Conservation (phyloP, 2,113 vertebrate species). For the Pseudolaguvia tuberculata region DNA sequence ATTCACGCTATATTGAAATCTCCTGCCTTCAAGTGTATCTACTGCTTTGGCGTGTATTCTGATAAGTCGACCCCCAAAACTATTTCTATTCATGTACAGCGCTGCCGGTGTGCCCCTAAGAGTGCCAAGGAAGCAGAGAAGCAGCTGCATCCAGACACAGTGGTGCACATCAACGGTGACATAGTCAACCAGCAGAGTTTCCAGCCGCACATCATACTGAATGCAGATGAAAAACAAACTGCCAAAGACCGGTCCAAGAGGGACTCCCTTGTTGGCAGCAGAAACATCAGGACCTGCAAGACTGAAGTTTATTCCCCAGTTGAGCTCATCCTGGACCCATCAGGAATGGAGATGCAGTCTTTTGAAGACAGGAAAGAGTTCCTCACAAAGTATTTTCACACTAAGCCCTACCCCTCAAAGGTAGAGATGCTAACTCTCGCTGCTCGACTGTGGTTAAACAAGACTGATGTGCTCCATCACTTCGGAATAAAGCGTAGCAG, state of each 20-base stretch:
- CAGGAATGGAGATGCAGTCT: slow-evolving; percentile 64
- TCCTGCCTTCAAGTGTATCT: slow-evolving; percentile 86
- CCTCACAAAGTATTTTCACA: slow-evolving; percentile 77
- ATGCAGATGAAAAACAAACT: not conserved
- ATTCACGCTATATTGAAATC: slow-evolving; percentile 80
- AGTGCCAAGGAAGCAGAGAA: slow-evolving; percentile 61
- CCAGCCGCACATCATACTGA: slow-evolving; percentile 12
- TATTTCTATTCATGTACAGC: slow-evolving; percentile 79
- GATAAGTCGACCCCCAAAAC: slow-evolving; percentile 78
- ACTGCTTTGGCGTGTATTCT: slow-evolving; percentile 83
- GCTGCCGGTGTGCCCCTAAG: slow-evolving; percentile 80
- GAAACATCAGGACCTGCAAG: slow-evolving; percentile 10
- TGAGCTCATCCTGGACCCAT: slow-evolving; percentile 70
- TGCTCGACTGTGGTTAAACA: slow-evolving; percentile 66
- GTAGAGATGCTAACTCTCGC: slow-evolving; percentile 74
- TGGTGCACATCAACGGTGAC: slow-evolving; percentile 20
- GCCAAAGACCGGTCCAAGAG: slow-evolving; percentile 22
- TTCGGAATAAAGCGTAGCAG: slow-evolving; percentile 69
- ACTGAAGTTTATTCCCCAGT: slow-evolving; percentile 47
- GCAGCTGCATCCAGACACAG: slow-evolving; percentile 54
- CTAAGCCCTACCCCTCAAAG: slow-evolving; percentile 77
- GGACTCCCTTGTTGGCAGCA: not conserved
- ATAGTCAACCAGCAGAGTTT: slow-evolving; percentile 14
- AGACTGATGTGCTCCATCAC: slow-evolving; percentile 74
- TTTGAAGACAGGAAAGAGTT: slow-evolving; percentile 76